Evolutionary conservation across 2,797 vertebrate genomes (phyloP), one percentile per base, ranked within the genome.

Genomic region (Enteromius viviparus): DNA sequence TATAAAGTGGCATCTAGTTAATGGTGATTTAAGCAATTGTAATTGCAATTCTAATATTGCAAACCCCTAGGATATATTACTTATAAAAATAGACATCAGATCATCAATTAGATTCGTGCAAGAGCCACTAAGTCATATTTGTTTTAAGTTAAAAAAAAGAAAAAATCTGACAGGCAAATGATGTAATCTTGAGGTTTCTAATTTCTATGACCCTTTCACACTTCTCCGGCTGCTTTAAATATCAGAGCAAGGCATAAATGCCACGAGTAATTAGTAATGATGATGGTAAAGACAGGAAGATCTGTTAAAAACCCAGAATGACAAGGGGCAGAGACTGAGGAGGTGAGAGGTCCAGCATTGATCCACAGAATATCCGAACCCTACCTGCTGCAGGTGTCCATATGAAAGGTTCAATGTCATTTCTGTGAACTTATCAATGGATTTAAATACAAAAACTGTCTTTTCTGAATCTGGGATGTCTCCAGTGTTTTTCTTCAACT

Each of bases 241-340:
- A 91, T 88, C 90, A 91, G 85, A 87, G 83, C 62, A 58, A 40
- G 81, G 82, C 29, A 85, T 88, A 91, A 89, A 88, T 90, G 89
- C 87, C 90, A 89, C 37, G 58, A 83, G 85, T 87, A 89, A 89
- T 90, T 89, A 91, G 85, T 87, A 85, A 87, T 79, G 85, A 77
- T 81, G 71, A 85, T 34, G 81, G 64, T 76, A 82, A 81, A 72
- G 74, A 76, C 64, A 83, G 76, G 80, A 78, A 32, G 84, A 79
- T 83, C 81, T 70, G 72, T 82, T 69, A 77, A 71, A 65, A 82
- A 60, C 79, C 70, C 71, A 23, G 75, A 84, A 71, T 51, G 84
- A 84, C 83, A 49, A 70, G 83, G 64, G 71, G 32, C n/a, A 58
- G 58, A 78, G 45, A 29, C 71, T 37, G 80, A 76, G 37, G 34